These are phyloP conservation scores for Megaleporinus macrocephalus DNA, from an alignment of 2,113 vertebrate species.

Conservation along the genomic window DNA sequence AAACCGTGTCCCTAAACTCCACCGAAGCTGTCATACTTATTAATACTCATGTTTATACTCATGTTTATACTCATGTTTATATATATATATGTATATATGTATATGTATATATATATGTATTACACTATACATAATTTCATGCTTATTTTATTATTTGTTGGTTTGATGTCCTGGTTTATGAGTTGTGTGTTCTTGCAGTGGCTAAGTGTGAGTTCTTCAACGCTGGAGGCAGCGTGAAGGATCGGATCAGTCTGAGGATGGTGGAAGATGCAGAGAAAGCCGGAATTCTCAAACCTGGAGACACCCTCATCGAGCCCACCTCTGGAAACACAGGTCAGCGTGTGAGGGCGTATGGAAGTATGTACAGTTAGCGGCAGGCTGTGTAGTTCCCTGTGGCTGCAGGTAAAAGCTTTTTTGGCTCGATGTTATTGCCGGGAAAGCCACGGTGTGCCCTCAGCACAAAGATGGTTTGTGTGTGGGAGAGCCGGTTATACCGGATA, in stretches of 20 bases:
- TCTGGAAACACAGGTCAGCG: constrained; percentile 57
- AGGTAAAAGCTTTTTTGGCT: background rate
- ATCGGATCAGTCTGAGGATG: constrained; percentile 94
- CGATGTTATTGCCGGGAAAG: background rate
- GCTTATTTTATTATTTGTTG: too few species aligned
- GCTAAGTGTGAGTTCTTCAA: constrained; percentile 97
- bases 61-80: too few species aligned
- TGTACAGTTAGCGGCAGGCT: too few species aligned
- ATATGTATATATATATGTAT: too few species aligned
- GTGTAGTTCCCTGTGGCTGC: too few species aligned
- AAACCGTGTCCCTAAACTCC: too few species aligned
- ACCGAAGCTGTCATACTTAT: too few species aligned
- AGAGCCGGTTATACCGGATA: background rate
- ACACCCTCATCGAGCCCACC: constrained; percentile 72
- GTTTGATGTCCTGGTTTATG: background rate
- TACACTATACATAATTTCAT: too few species aligned
- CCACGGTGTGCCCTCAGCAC: background rate
- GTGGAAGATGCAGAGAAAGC: constrained; percentile 91
- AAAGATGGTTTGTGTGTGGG: background rate
- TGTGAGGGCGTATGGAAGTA: background rate
- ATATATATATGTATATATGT: too few species aligned
- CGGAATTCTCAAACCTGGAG: constrained; percentile 87
- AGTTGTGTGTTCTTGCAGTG: constrained; percentile 76
- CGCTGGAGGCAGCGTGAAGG: constrained; percentile 94
- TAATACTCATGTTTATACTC: too few species aligned